Conservation (phyloP, 2,113 vertebrate genomes). For the Orthonyx spaldingii region DNA sequence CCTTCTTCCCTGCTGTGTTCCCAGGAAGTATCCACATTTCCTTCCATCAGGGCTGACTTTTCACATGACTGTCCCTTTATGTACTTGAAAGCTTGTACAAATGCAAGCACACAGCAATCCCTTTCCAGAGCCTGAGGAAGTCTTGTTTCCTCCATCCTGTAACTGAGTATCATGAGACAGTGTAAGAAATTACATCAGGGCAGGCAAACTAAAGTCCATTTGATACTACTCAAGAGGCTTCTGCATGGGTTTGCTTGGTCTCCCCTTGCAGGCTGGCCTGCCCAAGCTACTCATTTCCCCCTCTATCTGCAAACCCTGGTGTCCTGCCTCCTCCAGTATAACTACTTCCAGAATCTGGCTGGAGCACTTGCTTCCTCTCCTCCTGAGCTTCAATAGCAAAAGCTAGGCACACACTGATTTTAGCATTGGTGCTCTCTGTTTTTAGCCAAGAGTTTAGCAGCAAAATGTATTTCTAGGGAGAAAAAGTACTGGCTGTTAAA, state of each 20-base stretch:
- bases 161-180: neutral
- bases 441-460: neutral
- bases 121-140: neutral
- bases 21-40: neutral
- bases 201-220: neutral
- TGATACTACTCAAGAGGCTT: neutral
- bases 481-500: neutral
- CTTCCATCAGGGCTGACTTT: neutral
- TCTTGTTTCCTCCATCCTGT: neutral
- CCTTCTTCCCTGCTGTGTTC: neutral
- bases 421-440: neutral
- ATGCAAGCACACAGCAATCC: accelerated
- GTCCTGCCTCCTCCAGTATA: neutral
- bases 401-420: neutral
- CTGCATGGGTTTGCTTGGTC: neutral
- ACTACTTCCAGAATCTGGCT: neutral
- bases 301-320: neutral
- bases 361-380: neutral
- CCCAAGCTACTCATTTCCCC: neutral
- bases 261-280: neutral
- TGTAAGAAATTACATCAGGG: neutral
- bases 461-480: neutral
- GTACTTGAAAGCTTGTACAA: neutral
- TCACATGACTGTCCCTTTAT: neutral
- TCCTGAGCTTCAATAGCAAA: neutral